Evolutionary conservation across 2,888 invertebrate genomes (phyloP), one percentile per base, ranked within the genome.

Genomic region (Caenorhabditis auriculariae): DNA sequence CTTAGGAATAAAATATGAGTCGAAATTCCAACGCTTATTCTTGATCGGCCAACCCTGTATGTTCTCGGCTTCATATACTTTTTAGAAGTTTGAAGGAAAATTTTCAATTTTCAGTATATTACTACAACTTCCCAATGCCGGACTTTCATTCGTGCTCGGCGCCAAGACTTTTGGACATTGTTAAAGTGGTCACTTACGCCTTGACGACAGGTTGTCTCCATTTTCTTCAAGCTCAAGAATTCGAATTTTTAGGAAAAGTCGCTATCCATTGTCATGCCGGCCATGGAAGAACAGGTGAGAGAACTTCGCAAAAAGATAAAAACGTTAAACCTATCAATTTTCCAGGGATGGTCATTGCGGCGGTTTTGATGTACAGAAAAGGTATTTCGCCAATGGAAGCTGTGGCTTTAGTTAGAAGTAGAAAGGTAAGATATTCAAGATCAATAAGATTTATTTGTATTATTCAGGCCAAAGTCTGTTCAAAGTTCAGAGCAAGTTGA

Each of bases 101-200:
- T 24, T n/a, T 27, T 9, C 27, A 42, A 46, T 37, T 63, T 67
- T 28, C 55, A 91, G 91, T 91, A 66, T 91, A 88, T 83, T 91
- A 90, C 83, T 92, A 91, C 86, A 92, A 92, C 84, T 92, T 90
- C 82, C 89, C 89, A 2, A 90, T 85, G 88, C 88, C 88, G 35
- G 91, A 92, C 82, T 91, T 91, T 82, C 90, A 90, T 0, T 89
- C 90, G 56, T 89, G 90, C 0, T 88, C 88, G 3, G 84, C 90
- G 70, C 85, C 87, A 42, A 88, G 88, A 5, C 85, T 92, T n/a
- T 83, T 91, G 68, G 90, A 91, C 80, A 91, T 91, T 88, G 89
- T 91, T n/a, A 91, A 91, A 84, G 91, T 91, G 7, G 85, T 91
- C 77, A 88, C 90, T 35, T 92, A 91, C 82, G 88, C 90, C 0